Base-by-base conservation (phyloP, 1,140 invertebrate species). In the Patella vulgata region DNA sequence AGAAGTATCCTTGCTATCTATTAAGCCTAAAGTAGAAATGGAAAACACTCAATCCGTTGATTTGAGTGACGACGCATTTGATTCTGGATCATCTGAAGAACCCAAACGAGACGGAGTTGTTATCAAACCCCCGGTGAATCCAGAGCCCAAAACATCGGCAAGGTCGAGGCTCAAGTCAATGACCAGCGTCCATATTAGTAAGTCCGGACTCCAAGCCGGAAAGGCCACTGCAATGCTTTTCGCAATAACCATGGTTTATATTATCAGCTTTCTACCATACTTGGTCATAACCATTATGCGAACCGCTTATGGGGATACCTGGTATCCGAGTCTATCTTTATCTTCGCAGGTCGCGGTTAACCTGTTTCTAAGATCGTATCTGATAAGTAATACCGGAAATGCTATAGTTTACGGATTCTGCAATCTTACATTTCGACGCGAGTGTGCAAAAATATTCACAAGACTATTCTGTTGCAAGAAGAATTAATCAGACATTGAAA, bases 401-500 rank as follows among this genome's bases (percentile, higher is more conserved):
- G 73, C 75, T 8, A 57, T 78, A 19, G 67, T 78, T 3, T 78
- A 78, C 59, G 74, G 71, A 3, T 66, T 72, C 27, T 73, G 67
- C 44, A 78, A 78, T 47, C 19, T 51, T n/a, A 67, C 69, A 50
- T 78, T 78, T 44, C 51, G 73, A 4, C 46, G 60, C 25, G 67
- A 75, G 48, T 36, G 33, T 14, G n/a, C 6, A 8, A 36, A 36
- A 36, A 14, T 14, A 5, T 36, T 36, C 14, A 36, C 5, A 14
- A 36, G 33, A 14, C 5, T 36, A 14, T 36, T 5, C 14, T 8
- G 33, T 8, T 14, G 33, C 33, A 36, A 36, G n/a, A n/a, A n/a
- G n/a, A n/a, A n/a, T n/a, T n/a, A n/a, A n/a, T n/a, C n/a, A n/a
- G n/a, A n/a, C n/a, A n/a, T n/a, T n/a, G n/a, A n/a, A n/a, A n/a